Percentiles rank a stretch among this genome's conserved stretches.
Conservation (phyloP, 2,113 vertebrate species). For the Labeo rohita region DNA sequence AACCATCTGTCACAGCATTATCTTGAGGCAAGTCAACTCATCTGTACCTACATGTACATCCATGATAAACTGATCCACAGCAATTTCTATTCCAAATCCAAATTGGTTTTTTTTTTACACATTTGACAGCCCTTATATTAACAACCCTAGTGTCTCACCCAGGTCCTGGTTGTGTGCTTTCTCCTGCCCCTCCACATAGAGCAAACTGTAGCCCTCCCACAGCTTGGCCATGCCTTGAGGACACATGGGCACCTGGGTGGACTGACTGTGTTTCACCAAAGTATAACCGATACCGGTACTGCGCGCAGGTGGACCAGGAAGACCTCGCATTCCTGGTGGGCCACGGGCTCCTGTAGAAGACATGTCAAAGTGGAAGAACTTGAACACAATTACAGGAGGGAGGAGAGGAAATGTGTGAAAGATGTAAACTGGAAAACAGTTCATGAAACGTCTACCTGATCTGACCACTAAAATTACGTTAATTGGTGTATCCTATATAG, state of each 20-base stretch:
- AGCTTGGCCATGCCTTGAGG: conserved; percentile 88
- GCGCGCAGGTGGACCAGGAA: conserved; percentile 78
- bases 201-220: conserved; percentile 94
- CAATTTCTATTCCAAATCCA: neutral
- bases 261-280: conserved; percentile 94
- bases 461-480: neutral
- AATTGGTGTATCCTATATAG: neutral
- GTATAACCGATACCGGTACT: conserved; percentile 79
- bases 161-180: conserved; percentile 97
- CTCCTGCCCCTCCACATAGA: conserved; percentile 96
- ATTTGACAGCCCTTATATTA: neutral
- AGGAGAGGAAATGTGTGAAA: neutral
- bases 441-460: neutral
- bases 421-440: neutral
- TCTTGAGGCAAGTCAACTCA: neutral
- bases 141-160: conserved; percentile 71
- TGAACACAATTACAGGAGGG: conserved; percentile 2
- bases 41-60: no score
- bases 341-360: conserved; percentile 68
- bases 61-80: neutral
- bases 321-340: conserved; percentile 65
- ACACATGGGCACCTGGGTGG: conserved; percentile 85
- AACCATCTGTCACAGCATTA: neutral
- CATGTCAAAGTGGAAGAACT: neutral
- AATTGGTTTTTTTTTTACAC: neutral